A percentile compares a stretch with the other conserved stretches of the same genome.
phyloP scores from a whole-genome alignment of 1,140 invertebrate species.

The Aphelinus certus region DNA sequence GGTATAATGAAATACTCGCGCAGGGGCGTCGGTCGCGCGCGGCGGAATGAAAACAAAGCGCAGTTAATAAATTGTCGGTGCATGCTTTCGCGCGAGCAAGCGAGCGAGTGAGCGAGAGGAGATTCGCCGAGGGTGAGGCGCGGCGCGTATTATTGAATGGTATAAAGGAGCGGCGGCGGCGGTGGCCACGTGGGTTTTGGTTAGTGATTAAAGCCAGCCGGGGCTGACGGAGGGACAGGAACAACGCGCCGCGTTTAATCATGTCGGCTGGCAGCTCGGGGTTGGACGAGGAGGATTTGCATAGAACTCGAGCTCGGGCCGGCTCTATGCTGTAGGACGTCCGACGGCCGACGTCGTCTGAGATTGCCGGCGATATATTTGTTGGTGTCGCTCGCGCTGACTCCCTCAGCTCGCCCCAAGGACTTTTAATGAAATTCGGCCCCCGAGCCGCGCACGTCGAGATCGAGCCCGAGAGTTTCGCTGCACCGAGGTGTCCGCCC shows the following conservation, averaged over 20 bases:
- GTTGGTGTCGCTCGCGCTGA: not conserved
- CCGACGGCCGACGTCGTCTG: constrained; percentile 27
- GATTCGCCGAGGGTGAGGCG: constrained; percentile 11
- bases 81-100: constrained; percentile 34
- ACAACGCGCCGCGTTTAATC: constrained; percentile 65
- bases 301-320: constrained; percentile 40
- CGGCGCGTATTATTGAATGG: constrained; percentile 60
- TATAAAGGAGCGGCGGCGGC: constrained; percentile 48
- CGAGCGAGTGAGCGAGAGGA: constrained; percentile 20
- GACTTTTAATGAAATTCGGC: constrained; percentile 30
- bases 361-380: constrained; percentile 41
- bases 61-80: constrained; percentile 52
- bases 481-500: too few relatives aligned
- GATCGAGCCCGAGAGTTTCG: not conserved
- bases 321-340: not conserved
- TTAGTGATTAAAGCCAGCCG: constrained; percentile 59
- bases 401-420: not conserved
- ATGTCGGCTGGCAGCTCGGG: constrained; percentile 56
- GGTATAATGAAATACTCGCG: constrained; percentile 40
- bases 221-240: constrained; percentile 49
- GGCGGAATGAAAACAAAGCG: constrained; percentile 57
- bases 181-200: constrained; percentile 50
- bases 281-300: constrained; percentile 50
- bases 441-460: too few relatives aligned
- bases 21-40: constrained; percentile 16